Evolutionary conservation across 2,888 invertebrate genomes (phyloP).

Genomic region (Spicauda simplicius): DNA sequence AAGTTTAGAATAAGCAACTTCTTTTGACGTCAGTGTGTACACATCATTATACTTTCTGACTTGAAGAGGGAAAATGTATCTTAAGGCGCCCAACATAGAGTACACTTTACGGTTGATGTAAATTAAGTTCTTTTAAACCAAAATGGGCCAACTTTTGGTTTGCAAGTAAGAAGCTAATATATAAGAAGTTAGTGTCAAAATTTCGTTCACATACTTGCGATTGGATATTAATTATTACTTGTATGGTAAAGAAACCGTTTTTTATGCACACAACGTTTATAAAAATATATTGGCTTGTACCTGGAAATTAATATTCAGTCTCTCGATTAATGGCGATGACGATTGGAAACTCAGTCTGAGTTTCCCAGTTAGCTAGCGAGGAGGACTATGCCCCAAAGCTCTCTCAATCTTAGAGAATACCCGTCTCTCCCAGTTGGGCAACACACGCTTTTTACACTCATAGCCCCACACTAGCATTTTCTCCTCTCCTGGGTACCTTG

Average conservation of each 20-base stretch:
- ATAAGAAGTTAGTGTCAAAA: neutral
- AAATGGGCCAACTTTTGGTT: neutral
- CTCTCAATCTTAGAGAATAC: no score
- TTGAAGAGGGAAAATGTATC: constrained; percentile 10
- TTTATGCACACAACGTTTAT: neutral
- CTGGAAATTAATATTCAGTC: no score
- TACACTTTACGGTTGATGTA: neutral
- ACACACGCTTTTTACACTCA: no score
- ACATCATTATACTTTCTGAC: constrained; percentile 28
- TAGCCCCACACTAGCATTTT: no score
- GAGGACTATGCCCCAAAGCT: no score
- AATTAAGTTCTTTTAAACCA: constrained; percentile 13
- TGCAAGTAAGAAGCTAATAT: neutral
- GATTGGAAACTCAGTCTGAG: no score
- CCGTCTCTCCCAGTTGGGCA: no score
- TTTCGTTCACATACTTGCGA: neutral
- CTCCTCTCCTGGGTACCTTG: no score
- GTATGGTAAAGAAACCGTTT: neutral
- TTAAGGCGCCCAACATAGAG: constrained; percentile 11
- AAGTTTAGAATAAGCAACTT: constrained; percentile 18
- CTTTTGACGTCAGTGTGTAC: constrained; percentile 24
- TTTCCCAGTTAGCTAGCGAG: no score
- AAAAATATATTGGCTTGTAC: no score
- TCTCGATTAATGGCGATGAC: no score
- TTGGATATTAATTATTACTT: neutral